A percentile compares a stretch with the other conserved stretches of the same genome.
Conservation (phyloP, 1,140 invertebrate genomes). For the Rhizoglyphus robini region DNA sequence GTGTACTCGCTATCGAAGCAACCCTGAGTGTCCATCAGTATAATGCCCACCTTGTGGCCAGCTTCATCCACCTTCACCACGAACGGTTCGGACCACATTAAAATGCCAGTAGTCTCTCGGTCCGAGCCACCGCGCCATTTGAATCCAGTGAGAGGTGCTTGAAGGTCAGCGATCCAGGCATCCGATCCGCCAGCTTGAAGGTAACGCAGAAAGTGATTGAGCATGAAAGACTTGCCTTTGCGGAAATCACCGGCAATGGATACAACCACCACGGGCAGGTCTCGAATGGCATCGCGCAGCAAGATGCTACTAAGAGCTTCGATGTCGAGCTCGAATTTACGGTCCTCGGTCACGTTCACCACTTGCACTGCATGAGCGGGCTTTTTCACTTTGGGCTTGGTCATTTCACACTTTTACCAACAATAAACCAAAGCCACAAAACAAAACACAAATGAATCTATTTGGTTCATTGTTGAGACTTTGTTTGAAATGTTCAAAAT, state of each 20-base stretch:
- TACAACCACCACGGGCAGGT: conserved; percentile 69
- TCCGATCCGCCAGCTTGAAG: conserved; percentile 40
- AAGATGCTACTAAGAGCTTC: conserved; percentile 68
- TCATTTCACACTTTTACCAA: too few relatives aligned
- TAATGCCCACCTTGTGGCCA: conserved; percentile 39
- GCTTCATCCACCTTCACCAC: conserved; percentile 31
- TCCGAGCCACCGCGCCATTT: conserved; percentile 88
- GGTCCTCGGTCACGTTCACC: conserved; percentile 62
- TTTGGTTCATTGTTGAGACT: too few relatives aligned
- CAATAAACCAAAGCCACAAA: too few relatives aligned
- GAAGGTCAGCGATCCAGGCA: not conserved
- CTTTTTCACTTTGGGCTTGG: too few relatives aligned
- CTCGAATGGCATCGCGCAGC: conserved; percentile 56
- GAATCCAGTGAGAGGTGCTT: conserved; percentile 39
- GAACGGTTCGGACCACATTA: conserved; percentile 91
- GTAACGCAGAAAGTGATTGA: conserved; percentile 85
- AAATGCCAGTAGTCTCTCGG: conserved; percentile 82
- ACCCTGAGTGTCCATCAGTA: conserved; percentile 92
- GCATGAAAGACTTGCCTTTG: conserved; percentile 86
- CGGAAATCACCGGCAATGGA: conserved; percentile 91
- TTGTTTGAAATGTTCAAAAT: too few relatives aligned
- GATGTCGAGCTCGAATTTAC: conserved; percentile 81
- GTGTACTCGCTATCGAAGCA: conserved; percentile 93
- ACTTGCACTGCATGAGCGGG: conserved; percentile 64
- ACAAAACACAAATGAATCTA: too few relatives aligned